Conservation (phyloP, 2,797 vertebrate genomes). For the Kryptolebias ocellatus region DNA sequence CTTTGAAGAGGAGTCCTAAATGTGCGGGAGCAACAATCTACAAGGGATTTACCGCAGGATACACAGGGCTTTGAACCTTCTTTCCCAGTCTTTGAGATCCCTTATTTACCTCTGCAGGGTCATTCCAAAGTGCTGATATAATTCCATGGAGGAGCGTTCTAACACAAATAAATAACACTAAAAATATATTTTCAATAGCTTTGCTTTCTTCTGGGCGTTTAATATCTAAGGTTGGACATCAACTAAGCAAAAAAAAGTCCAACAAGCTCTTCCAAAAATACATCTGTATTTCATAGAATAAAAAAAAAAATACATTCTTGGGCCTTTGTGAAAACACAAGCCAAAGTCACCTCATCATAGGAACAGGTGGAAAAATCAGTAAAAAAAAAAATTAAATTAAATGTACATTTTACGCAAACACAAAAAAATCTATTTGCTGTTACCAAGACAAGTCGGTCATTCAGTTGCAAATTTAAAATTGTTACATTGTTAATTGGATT, state of each 20-base stretch:
- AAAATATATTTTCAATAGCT: background rate
- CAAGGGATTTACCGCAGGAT: constrained; percentile 73
- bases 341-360: too few relatives aligned
- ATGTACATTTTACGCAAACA: too few relatives aligned
- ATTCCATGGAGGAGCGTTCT: constrained; percentile 35
- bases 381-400: too few relatives aligned
- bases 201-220: constrained; percentile 15
- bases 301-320: too few relatives aligned
- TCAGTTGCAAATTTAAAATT: too few relatives aligned
- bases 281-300: too few relatives aligned
- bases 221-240: background rate
- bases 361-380: too few relatives aligned
- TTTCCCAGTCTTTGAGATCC: constrained; percentile 54
- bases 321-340: too few relatives aligned
- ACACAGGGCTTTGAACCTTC: constrained; percentile 70
- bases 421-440: too few relatives aligned
- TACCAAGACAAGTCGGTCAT: too few relatives aligned
- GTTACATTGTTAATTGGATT: too few relatives aligned
- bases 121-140: constrained; percentile 70
- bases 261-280: background rate
- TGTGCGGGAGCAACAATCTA: constrained; percentile 77
- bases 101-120: constrained; percentile 66
- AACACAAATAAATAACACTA: constrained; percentile 31
- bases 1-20: constrained; percentile 73
- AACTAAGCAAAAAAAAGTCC: background rate